Base-by-base conservation (phyloP, 2,888 invertebrate species). In the Lepetodrilus schrolli region DNA sequence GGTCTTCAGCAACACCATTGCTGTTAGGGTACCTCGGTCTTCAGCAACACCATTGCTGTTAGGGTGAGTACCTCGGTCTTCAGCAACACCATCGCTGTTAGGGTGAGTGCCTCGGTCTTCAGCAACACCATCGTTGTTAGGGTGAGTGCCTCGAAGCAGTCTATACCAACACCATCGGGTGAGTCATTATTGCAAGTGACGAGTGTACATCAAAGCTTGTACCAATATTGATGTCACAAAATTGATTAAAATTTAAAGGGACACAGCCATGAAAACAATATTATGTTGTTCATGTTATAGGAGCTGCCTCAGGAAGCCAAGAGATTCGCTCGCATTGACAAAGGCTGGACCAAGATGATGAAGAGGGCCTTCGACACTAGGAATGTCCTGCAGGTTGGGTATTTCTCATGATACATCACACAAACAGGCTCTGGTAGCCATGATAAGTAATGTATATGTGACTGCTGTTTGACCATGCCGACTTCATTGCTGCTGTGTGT, bases 321-420 rank as follows among this genome's bases (percentile, higher is more conserved):
- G 78, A 82, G 88, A 76, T 91, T 90, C 84, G 82, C 84, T 13
- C 75, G 88, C 70, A 88, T 89, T 38, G 90, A 91, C 80, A 90
- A 90, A 72, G 88, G 87, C 20, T 91, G 90, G 90, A 88, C 89
- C 3, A 90, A 89, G 75, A 89, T 89, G 86, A 91, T 91, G 90
- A 90, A 89, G 77, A 85, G 88, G 81, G 90, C 90, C 3, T 90
- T 86, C 81, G 91, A 90, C 74, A 90, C 89, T 20, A 84, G 89
- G 72, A 90, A 90, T 83, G 90, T 91, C 8, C 79, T 91, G 17
- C 90, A 90, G 88, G 90, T 90, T 78, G 50, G 20, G 13, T 34
- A 17, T n/a, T n/a, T n/a, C n/a, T n/a, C n/a, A n/a, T n/a, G n/a
- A n/a, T n/a, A n/a, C n/a, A n/a, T n/a, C n/a, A n/a, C n/a, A n/a